Base-by-base conservation (phyloP, 2,888 invertebrate genomes). In the Periphyllus acericola region DNA sequence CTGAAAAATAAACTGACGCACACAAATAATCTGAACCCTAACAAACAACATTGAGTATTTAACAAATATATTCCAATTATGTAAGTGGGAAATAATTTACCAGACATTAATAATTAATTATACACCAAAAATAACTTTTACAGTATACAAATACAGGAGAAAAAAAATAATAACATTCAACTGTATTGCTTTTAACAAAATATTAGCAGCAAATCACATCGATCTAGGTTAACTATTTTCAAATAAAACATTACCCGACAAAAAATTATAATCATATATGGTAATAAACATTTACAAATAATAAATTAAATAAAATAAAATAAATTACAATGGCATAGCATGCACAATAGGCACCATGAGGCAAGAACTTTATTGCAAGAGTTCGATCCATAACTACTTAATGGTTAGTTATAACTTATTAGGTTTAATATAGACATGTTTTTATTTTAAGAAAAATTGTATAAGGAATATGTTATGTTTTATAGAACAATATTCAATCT, bases 241-340 rank as follows among this genome's bases (percentile, higher is more conserved):
- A 66, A 68, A 46, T 36, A 68, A 84, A 68, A 32, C 6, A 6
- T 46, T 76, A 46, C 76, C 66, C 76, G 40, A 76, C 40, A 40
- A 84, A 84, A 68, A 71, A 40, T 46, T 76, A 76, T 76, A 75
- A 46, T 84, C 75, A 76, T 66, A 76, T 52, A 68, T 84, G 76
- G 76, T 78, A 78, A 84, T 84, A 34, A 83, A 83, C 60, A 75
- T 66, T 60, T 36, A 83, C 60, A 66, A 83, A 66, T 83, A 60
- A 84, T 76, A 46, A 84, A 75, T 83, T 76, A 46, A 84, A 75
- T 83, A 68, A 83, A n/a, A 82, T 34, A 3, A 72, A 36, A 74
- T 78, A 78, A 85, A 85, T 78, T 68, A 85, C 68, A 78, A 78
- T 78, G 84, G 84, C 68, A 68, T 85, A 68, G 32, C 25, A 68